phyloP scores from a whole-genome alignment of 2,797 vertebrate genomes.

The Stomatorhinus walkeri region DNA sequence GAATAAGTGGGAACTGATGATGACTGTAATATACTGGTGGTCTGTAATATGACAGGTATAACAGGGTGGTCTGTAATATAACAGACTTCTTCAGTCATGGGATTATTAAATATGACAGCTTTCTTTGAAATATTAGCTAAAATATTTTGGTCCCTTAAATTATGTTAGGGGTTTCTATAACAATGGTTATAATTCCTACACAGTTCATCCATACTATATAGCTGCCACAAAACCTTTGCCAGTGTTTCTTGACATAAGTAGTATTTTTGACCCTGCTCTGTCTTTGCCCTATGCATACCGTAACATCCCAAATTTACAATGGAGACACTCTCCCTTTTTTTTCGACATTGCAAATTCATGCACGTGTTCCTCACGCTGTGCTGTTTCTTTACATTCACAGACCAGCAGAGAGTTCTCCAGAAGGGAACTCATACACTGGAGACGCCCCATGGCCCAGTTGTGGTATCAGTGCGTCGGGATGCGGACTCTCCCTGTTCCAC shows the following conservation, averaged over 20 bases:
- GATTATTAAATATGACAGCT: background rate
- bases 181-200: background rate
- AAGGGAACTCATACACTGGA: slow-evolving; percentile 20
- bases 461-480: background rate
- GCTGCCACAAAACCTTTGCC: background rate
- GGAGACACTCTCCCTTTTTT: background rate
- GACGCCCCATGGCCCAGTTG: background rate
- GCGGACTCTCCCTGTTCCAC: background rate
- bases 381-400: slow-evolving; percentile 12
- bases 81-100: background rate
- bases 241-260: background rate
- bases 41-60: too few relatives aligned
- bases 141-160: background rate
- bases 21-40: background rate
- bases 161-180: background rate
- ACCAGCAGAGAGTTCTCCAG: slow-evolving; percentile 25
- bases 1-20: background rate
- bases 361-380: background rate
- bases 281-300: background rate
- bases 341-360: background rate
- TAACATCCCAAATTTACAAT: background rate
- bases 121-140: background rate
- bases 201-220: background rate
- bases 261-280: background rate
- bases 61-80: too few relatives aligned